Percentiles rank a stretch among this genome's conserved stretches.
These are phyloP conservation scores for Nerophis lumbriciformis DNA, from an alignment of 2,113 vertebrate species.

Conservation along the genomic window DNA sequence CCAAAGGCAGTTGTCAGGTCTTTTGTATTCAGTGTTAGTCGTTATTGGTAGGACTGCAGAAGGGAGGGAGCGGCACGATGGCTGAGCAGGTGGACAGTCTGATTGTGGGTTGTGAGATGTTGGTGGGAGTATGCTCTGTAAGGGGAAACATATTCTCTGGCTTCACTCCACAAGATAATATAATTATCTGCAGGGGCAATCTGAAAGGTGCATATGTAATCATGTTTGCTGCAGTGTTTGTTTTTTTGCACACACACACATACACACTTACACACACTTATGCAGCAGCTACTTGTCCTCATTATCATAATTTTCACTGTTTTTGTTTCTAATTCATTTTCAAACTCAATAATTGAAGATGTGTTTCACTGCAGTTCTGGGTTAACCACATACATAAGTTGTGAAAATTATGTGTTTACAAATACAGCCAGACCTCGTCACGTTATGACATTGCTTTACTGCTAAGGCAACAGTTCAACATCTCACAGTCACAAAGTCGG, in stretches of 20 bases:
- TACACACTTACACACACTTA: not conserved
- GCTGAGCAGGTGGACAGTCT: constrained; percentile 47
- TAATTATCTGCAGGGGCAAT: constrained; percentile 24
- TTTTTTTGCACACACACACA: not conserved
- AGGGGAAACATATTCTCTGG: constrained; percentile 19
- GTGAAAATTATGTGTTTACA: not conserved
- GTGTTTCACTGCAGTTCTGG: not conserved
- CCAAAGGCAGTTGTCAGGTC: constrained; percentile 42
- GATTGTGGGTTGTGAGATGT: constrained; percentile 27
- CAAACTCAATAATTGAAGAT: not conserved
- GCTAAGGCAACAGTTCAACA: not conserved
- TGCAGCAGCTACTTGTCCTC: not conserved
- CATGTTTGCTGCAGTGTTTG: constrained; percentile 22
- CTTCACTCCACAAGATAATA: constrained; percentile 17
- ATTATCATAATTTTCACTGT: not conserved
- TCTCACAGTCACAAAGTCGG: too few relatives aligned
- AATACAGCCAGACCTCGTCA: not conserved
- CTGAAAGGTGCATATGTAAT: constrained; percentile 14
- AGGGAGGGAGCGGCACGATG: constrained; percentile 20
- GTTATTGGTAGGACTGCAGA: constrained; percentile 34
- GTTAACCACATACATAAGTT: not conserved
- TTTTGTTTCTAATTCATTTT: not conserved
- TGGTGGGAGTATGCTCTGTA: constrained; percentile 28
- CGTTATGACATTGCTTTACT: too few relatives aligned
- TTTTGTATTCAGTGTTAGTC: constrained; percentile 55